phyloP scores from a whole-genome alignment of 1,140 invertebrate species.

The Phocides pigmalion region DNA sequence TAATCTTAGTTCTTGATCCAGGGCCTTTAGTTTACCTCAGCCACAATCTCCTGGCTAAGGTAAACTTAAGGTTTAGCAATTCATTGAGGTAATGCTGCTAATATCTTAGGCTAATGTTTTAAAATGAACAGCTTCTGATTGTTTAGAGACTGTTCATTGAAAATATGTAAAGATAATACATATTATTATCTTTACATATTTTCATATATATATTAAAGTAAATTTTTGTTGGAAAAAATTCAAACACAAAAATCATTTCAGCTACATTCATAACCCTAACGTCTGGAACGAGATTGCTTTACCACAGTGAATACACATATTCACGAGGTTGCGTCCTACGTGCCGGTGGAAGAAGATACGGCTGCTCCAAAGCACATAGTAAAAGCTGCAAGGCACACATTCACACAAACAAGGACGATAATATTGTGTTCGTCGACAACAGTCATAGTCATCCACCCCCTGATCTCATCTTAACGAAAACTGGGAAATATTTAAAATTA shows the following conservation, averaged over 20 bases:
- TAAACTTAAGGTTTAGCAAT: no score
- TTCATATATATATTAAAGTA: neutral
- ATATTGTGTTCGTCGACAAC: neutral
- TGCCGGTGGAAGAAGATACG: slow-evolving; percentile 2
- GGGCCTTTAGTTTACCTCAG: no score
- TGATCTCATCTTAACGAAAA: neutral
- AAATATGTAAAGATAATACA: no score
- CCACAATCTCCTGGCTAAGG: no score
- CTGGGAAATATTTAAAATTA: neutral
- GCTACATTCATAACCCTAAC: slow-evolving; percentile 2
- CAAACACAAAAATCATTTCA: neutral
- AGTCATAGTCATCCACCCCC: neutral
- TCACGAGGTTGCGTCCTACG: neutral
- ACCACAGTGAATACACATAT: neutral
- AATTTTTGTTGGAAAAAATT: neutral
- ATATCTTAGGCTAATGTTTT: no score
- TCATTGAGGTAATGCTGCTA: no score
- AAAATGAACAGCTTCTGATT: no score
- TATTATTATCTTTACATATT: no score
- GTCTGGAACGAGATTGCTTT: neutral
- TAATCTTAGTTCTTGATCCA: no score
- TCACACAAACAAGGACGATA: neutral
- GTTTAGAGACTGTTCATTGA: no score
- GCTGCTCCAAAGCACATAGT: neutral
- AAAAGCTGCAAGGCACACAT: slow-evolving; percentile 8